phyloP scores from a whole-genome alignment of 2,888 invertebrate genomes.

The Masnerella sp. region DNA sequence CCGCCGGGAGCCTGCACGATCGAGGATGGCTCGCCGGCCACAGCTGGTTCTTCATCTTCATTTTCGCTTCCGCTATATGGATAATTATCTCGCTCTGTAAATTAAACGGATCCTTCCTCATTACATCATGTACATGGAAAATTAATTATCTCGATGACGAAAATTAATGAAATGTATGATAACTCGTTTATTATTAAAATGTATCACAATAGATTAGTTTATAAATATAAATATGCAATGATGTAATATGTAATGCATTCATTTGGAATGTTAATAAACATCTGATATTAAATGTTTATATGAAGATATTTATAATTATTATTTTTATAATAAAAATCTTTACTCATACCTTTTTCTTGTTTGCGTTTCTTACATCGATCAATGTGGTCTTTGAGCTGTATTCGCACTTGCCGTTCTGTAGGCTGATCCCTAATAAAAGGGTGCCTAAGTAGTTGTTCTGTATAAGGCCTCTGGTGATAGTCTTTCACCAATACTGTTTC shows the following conservation, averaged over 20 bases:
- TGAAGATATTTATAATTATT: no score
- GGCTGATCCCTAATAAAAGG: slow-evolving; percentile 99
- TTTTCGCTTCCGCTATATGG: slow-evolving; percentile 97
- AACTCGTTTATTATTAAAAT: no score
- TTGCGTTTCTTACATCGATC: slow-evolving; percentile 97
- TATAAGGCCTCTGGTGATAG: slow-evolving; percentile 98
- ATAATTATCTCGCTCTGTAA: slow-evolving; percentile 78
- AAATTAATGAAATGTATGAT: no score
- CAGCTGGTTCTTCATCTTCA: slow-evolving; percentile 95
- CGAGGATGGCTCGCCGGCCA: slow-evolving; percentile 96
- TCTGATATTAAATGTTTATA: neutral
- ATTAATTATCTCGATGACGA: no score
- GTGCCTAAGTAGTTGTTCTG: slow-evolving; percentile 98
- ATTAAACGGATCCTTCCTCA: no score
- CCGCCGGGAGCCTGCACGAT: slow-evolving; percentile 95
- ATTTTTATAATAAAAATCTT: slow-evolving; percentile 14
- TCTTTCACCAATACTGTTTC: slow-evolving; percentile 99
- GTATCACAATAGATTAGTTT: no score
- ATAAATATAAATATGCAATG: no score
- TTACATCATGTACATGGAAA: no score
- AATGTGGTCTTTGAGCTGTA: slow-evolving; percentile 99
- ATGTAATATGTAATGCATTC: no score
- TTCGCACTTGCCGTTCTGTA: slow-evolving; percentile 97
- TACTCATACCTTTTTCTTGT: slow-evolving; percentile 85
- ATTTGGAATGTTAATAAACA: no score